A percentile compares a stretch with the other conserved stretches of the same genome.
These are phyloP conservation scores for Phalangium opilio DNA, from an alignment of 2,888 invertebrate species.

Conservation along the genomic window DNA sequence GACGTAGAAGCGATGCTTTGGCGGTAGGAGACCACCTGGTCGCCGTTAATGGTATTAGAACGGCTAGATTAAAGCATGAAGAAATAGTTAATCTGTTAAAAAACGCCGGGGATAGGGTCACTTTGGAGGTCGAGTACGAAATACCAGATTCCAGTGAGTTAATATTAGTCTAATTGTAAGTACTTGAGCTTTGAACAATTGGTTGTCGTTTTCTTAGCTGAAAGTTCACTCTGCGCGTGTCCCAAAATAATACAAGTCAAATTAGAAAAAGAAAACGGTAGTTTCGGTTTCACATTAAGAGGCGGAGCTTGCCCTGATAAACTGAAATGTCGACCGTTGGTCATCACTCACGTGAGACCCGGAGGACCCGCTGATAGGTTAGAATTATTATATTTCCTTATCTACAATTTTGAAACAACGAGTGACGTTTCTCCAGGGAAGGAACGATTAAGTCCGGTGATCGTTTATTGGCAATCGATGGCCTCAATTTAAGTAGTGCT, in stretches of 20 bases:
- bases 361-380: conserved; percentile 72
- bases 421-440: conserved; percentile 40
- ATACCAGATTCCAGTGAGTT: conserved; percentile 65
- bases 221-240: conserved; percentile 12
- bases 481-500: conserved; percentile 51
- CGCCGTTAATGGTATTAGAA: conserved; percentile 65
- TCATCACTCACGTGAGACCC: conserved; percentile 73
- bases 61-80: conserved; percentile 55
- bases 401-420: background rate
- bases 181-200: too few relatives aligned
- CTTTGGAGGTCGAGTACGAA: conserved; percentile 69
- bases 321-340: conserved; percentile 49
- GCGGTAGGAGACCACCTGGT: conserved; percentile 63
- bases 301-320: conserved; percentile 56
- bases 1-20: conserved; percentile 49
- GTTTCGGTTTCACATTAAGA: conserved; percentile 73
- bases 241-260: conserved; percentile 41
- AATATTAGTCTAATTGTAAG: too few relatives aligned
- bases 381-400: conserved; percentile 11
- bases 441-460: conserved; percentile 83
- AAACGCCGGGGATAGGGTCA: conserved; percentile 53
- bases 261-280: conserved; percentile 63
- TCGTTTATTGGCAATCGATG: conserved; percentile 68
- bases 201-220: conserved; percentile 6
- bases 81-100: conserved; percentile 58